Base-by-base conservation (phyloP, 2,113 vertebrate species). In the Mastomys natalensis region DNA sequence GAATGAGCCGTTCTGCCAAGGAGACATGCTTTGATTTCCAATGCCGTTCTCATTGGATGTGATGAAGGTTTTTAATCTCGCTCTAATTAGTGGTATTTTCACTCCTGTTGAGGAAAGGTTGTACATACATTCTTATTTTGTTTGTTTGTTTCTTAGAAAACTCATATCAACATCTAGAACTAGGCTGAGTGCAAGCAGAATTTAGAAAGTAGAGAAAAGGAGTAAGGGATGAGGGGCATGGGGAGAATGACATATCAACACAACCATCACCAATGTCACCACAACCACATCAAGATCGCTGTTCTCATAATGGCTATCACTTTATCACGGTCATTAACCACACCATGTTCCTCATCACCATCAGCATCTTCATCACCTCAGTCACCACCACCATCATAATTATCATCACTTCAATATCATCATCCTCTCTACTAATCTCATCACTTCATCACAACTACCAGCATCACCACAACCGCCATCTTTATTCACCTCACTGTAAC, bases 391-490 rank as follows among this genome's bases (percentile, higher is more conserved):
- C 3, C 66, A 48, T 0, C 37, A 31, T 3, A 64, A 29, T 16
- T 29, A 29, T 8, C 43, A 43, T 1, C 13, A 0, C 40, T 12
- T 0, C 21, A 45, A 0, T 21, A 76, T 0, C n/a, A 53, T 2
- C 3, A 6, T 9, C 24, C 22, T 58, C 78, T 5, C 53, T 40
- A 3, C 40, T 4, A 13, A 62, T 29, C 55, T 62, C 34, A 21
- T 43, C 55, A 37, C 5, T 12, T 9, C 22, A 26, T 7, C 19
- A 51, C 3, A 43, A 37, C 0, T 7, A n/a, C 0, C 43, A 43
- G 0, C 70, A 62, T 0, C 17, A 76, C 0, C n/a, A 48, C 2
- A 19, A n/a, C 0, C 9, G 7, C 1, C 19, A 73, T 0, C 55
- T 73, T 0, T 12, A 43, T 0, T 0, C 53, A 26, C 0, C 7